Percentiles rank a stretch among this genome's conserved stretches.
Conservation (phyloP, 2,113 vertebrate genomes). For the Sinocyclocheilus anshuiensis region DNA sequence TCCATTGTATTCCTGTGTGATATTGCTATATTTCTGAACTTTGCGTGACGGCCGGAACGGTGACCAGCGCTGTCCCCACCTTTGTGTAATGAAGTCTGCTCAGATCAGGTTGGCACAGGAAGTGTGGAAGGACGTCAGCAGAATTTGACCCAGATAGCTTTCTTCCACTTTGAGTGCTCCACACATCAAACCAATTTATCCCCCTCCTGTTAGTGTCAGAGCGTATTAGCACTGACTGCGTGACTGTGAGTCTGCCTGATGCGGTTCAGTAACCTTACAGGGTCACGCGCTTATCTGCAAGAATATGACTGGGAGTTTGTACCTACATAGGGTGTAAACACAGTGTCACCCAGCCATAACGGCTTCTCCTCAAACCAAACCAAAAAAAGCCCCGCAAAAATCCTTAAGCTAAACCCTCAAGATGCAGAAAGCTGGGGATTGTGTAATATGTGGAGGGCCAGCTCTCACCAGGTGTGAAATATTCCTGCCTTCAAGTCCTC, state of each 20-base stretch:
- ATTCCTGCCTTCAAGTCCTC: background rate
- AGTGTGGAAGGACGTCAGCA: slow-evolving; percentile 44
- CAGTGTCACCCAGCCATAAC: background rate
- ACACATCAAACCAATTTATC: slow-evolving; percentile 49
- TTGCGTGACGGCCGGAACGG: background rate
- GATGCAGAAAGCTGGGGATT: background rate
- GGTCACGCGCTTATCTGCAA: slow-evolving; percentile 9
- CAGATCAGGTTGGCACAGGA: slow-evolving; percentile 35
- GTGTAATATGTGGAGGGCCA: background rate
- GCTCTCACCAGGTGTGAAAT: background rate
- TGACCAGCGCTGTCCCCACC: slow-evolving; percentile 15
- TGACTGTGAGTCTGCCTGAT: slow-evolving; percentile 15
- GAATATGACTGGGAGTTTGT: slow-evolving; percentile 25
- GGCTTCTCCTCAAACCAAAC: background rate
- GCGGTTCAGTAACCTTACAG: slow-evolving; percentile 18
- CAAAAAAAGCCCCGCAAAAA: background rate
- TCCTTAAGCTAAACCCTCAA: background rate
- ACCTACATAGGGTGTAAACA: slow-evolving; percentile 9
- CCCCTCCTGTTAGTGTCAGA: slow-evolving; percentile 48
- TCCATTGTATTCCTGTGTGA: background rate
- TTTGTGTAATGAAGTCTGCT: slow-evolving; percentile 29
- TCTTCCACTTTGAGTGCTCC: slow-evolving; percentile 45
- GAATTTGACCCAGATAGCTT: slow-evolving; percentile 52
- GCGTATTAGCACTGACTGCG: slow-evolving; percentile 40
- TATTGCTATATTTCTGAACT: background rate